Evolutionary conservation across 2,113 vertebrate species (phyloP), one percentile per base, ranked within the genome.

Genomic region (Pygathrix nemaeus): DNA sequence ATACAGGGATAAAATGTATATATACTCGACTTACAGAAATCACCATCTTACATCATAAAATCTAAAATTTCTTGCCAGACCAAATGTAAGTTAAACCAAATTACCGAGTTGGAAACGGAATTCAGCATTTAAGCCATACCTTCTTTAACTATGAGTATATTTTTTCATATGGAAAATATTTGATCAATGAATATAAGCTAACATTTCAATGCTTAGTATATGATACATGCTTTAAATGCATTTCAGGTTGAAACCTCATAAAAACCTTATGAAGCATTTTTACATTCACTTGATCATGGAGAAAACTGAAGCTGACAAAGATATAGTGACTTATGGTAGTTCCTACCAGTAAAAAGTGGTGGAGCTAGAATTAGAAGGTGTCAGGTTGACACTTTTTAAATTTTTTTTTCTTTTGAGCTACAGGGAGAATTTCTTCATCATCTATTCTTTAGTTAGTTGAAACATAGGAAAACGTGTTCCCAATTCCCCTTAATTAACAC

Each of bases 371-470:
- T 0, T 45, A 27, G 16, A 72, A 70, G 40, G 12, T 6, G 32
- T 23, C 17, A 88, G 25, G 8, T 13, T 68, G 18, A 76, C 14
- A 13, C 13, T 25, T 52, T 72, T 30, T 73, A 45, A 11, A 27
- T 61, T 5, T 59, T 59, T 25, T 4, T 59, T 59, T 12, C 27
- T 61, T 61, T 0, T 2, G 35, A 73, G 50, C 43, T 48, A 27
- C 50, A 68, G 82, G 80, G 59, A 90, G 72, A 78, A 64, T 9
- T 45, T 52, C 83, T 57, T 79, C 83, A 52, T 66, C 25, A 43
- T 40, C 80, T 87, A 64, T 73, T 97, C 92, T 91, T 78, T 16
- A 85, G 79, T 83, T 64, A 73, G 85, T 23, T 1, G 27, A 94
- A 81, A 82, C 38, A 45, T 0, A 7, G 61, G 40, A 57, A 64